Base-by-base conservation (phyloP, 2,888 invertebrate genomes). In the Caradrina clavipalpis region DNA sequence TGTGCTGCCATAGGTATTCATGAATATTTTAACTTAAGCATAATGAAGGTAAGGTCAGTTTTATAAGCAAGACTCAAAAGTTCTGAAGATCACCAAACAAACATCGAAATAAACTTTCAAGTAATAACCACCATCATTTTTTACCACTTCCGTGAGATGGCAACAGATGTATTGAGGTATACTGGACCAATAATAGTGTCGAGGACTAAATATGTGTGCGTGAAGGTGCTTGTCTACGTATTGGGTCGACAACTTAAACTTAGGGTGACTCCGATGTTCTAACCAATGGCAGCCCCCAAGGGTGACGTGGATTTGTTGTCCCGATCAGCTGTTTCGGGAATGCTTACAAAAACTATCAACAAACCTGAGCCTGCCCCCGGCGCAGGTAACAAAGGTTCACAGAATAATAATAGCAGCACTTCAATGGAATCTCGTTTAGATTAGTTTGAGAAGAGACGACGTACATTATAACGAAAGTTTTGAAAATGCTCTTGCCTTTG, bases 311-410 rank as follows among this genome's bases (percentile, higher is more conserved):
- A 87, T 72, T 91, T 92, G 89, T 91, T 92, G 85, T 91, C 81
- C 78, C 84, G 88, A 93, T 94, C 95, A 94, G 95, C 94, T 95
- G 95, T 92, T 88, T 73, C 35, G 79, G 90, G 94, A 92, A 93
- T 94, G 91, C 86, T 76, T 55, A 91, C 85, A 93, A 94, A 94
- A 94, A 93, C 90, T 71, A 81, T 89, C 89, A 92, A 93, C 91
- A 93, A 91, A 90, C 89, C 87, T 83, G 70, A 65, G 82, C 84
- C 79, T 81, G 74, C 83, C 87, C 81, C 66, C 59, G 73, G 73
- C 93, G 78, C 93, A 94, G 93, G 94, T 93, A 94, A 88, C 83
- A 89, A 87, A 87, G 74, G 73, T 56, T 42, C 64, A 69, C 57
- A 55, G 61, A 79, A 72, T 81, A 84, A 86, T 82, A 87, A 86